Conservation (phyloP, 2,888 invertebrate genomes). For the Phortica okadai region DNA sequence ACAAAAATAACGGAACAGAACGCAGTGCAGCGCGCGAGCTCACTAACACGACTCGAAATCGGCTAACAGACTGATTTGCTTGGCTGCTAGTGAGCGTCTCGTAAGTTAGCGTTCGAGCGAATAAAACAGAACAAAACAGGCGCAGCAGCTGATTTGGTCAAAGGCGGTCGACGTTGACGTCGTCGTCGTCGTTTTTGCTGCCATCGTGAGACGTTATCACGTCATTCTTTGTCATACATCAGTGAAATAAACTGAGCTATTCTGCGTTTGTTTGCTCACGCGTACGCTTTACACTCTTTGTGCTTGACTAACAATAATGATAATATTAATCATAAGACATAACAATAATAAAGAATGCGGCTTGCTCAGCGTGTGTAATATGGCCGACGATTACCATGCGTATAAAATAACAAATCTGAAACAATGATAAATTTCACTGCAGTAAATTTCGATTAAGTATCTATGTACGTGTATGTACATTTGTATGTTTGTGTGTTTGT, state of each 20-base stretch:
- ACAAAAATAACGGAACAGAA: constrained; percentile 43
- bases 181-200: constrained; percentile 1
- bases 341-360: neutral
- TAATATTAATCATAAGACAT: neutral
- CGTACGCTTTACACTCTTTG: constrained; percentile 14
- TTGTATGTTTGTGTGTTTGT: neutral
- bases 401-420: neutral
- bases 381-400: neutral
- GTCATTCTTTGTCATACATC: constrained; percentile 7
- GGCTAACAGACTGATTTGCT: constrained; percentile 35
- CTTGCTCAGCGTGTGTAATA: neutral
- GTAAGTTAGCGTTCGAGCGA: constrained; percentile 28
- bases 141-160: constrained; percentile 31
- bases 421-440: constrained; percentile 29
- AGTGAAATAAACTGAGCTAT: neutral
- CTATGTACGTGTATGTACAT: neutral
- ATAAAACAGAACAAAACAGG: constrained; percentile 27
- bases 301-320: constrained; percentile 15
- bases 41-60: constrained; percentile 52
- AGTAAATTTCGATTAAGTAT: constrained; percentile 27
- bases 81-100: constrained; percentile 39
- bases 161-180: neutral
- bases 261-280: constrained; percentile 24
- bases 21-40: constrained; percentile 61
- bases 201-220: constrained; percentile 34